Conservation (phyloP, 2,888 invertebrate species). For the Sminthurides aquaticus region DNA sequence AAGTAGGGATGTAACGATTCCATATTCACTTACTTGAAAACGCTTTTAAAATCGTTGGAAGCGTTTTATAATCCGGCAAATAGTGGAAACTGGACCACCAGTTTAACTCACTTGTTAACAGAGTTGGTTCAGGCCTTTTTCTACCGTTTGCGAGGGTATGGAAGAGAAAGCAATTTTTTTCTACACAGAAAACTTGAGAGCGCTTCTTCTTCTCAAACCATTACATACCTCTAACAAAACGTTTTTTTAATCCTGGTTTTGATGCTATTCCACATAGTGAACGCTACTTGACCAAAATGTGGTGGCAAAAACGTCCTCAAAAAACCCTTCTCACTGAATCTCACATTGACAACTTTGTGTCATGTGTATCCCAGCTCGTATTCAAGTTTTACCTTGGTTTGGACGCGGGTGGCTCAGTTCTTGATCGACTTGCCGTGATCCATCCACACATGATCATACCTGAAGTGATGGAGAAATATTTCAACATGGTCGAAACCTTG, state of each 20-base stretch:
- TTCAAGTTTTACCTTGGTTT: conserved; percentile 39
- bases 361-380: conserved; percentile 44
- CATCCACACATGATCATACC: conserved; percentile 77
- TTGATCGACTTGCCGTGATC: conserved; percentile 68
- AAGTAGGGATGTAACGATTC: conserved; percentile 61
- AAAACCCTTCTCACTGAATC: conserved; percentile 65
- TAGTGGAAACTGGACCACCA: conserved; percentile 66
- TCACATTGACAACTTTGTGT: conserved; percentile 73
- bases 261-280: too few relatives aligned
- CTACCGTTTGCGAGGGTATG: conserved; percentile 52
- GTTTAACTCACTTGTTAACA: conserved; percentile 59
- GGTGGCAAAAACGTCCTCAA: conserved; percentile 64
- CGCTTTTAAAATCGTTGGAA: conserved; percentile 72
- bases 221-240: too few relatives aligned
- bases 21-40: conserved; percentile 64
- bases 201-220: too few relatives aligned
- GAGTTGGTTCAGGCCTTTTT: conserved; percentile 61
- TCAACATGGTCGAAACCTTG: background rate
- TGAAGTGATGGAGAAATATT: conserved; percentile 64
- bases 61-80: conserved; percentile 87
- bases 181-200: background rate
- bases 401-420: conserved; percentile 30
- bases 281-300: too few relatives aligned
- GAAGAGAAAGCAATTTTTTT: conserved; percentile 3
- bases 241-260: too few relatives aligned